Base-by-base conservation (phyloP, 2,797 vertebrate genomes). In the Arvicola amphibius region DNA sequence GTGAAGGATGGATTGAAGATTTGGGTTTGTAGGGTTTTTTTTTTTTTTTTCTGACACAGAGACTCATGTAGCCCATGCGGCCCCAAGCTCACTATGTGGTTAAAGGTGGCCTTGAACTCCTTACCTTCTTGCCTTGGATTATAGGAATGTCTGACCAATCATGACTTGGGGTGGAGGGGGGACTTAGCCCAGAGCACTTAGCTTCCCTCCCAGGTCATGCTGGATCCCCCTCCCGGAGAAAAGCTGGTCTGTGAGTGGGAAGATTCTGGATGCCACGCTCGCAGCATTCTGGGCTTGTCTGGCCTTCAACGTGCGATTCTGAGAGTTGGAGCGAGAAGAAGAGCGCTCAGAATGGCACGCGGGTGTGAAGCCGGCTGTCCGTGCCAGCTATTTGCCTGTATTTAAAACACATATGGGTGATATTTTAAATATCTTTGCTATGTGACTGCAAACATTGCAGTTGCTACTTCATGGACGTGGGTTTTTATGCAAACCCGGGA, bases 401-500 rank as follows among this genome's bases (percentile, higher is more conserved):
- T 98, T 98, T 98, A 97, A 98, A 97, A 97, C 98, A 97, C 96
- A 97, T 97, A 97, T 97, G 97, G 96, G 96, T 97, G 97, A 96
- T 97, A 97, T 98, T 98, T 98, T 97, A 98, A 98, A 98, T 98
- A 97, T 97, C 96, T 97, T 96, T 91, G 96, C 97, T 96, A 96
- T 97, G 97, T 98, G 97, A 97, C 97, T 96, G 97, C 96, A 97
- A 98, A 97, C 97, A 97, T 97, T 97, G 91, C 96, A 97, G 97
- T 97, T 97, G 97, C 97, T 98, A 97, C 95, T 97, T 97, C 94
- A 71, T 97, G 98, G 96, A 95, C 92, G 93, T 97, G 97, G 95
- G 96, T 92, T 97, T 97, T 98, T 95, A 97, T 97, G 97, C 97
- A 98, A 98, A 98, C 97, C 97, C 97, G 91, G 95, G 96, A 96